These are phyloP conservation scores for Eudyptes chrysolophus DNA, from an alignment of 2,113 vertebrate genomes.

Conservation along the genomic window DNA sequence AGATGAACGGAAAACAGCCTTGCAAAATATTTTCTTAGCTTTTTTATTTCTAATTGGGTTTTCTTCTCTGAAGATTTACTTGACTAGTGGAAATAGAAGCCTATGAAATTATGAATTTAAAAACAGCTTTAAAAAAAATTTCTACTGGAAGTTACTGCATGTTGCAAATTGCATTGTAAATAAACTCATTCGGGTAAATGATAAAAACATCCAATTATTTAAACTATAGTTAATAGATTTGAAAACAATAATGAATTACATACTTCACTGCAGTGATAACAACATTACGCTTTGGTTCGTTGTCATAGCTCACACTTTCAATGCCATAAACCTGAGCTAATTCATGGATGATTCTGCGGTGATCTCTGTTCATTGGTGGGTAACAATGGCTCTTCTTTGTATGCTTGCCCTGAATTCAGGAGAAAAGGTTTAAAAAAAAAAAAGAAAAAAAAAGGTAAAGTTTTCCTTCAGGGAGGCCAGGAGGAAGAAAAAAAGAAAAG, in stretches of 20 bases:
- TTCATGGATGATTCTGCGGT: conserved; percentile 93
- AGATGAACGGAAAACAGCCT: neutral
- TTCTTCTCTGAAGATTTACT: neutral
- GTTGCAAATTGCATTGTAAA: neutral
- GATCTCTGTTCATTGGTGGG: conserved; percentile 95
- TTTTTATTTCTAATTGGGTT: neutral
- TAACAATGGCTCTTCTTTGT: conserved; percentile 91
- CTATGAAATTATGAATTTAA: neutral
- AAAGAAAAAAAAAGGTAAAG: neutral
- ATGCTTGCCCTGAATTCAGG: conserved; percentile 84
- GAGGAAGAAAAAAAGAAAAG: neutral
- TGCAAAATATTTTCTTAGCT: neutral
- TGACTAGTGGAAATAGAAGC: neutral
- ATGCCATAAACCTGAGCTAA: conserved; percentile 90
- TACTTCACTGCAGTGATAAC: conserved; percentile 92
- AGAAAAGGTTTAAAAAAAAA: neutral
- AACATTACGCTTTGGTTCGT: conserved; percentile 94
- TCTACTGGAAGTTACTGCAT: neutral
- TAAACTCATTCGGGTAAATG: neutral
- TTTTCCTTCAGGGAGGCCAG: neutral
- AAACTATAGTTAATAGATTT: neutral
- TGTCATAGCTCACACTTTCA: conserved; percentile 97
- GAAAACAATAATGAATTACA: conserved; percentile 9
- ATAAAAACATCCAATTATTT: neutral
- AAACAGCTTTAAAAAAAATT: neutral